Base-by-base conservation (phyloP, 2,888 invertebrate genomes). In the Isotomurus palustris region DNA sequence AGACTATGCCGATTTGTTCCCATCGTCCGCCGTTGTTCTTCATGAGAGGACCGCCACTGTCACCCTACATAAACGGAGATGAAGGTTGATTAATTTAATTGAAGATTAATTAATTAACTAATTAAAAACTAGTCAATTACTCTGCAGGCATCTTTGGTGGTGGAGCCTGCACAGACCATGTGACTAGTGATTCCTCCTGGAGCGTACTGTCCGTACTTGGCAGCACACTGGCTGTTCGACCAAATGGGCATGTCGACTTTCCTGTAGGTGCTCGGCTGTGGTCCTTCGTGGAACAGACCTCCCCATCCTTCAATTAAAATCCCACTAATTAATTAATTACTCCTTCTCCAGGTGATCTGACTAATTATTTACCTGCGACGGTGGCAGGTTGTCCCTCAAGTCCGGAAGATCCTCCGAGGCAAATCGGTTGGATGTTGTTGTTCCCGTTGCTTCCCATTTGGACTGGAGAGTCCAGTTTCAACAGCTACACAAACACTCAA, bases 171-270 rank as follows among this genome's bases (percentile, higher is more conserved):
- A 32, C 60, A 60, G 35, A 64, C 53, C 66, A 68, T 68, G 21
- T 49, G 47, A 12, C 87, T 87, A 2, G 89, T 87, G 57, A 92
- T 92, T 22, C 91, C 91, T 12, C 89, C 91, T 0, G 91, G 88
- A n/a, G 91, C 91, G 1, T 88, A 88, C 10, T 80, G 79, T 21
- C 91, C 91, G 74, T 91, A 91, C 73, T 88, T 91, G 22, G 79
- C 74, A 14, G 53, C 56, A 32, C 64, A 64, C 67, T 89, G 86
- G 0, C 76, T 68, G 74, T 91, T 91, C 0, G 84, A 81, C 90
- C 91, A 91, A 67, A 91, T 83, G 0, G 88, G 87, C 67, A 91
- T 86, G 36, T 84, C 83, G 1, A 91, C 91, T 76, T 91, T 87
- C 77, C 90, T 90, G 36, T 91, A 78, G 55, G 87, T 79, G 0